Percentiles rank a stretch among this genome's conserved stretches.
These are phyloP conservation scores for Lota lota DNA, from an alignment of 2,113 vertebrate species.

Conservation along the genomic window DNA sequence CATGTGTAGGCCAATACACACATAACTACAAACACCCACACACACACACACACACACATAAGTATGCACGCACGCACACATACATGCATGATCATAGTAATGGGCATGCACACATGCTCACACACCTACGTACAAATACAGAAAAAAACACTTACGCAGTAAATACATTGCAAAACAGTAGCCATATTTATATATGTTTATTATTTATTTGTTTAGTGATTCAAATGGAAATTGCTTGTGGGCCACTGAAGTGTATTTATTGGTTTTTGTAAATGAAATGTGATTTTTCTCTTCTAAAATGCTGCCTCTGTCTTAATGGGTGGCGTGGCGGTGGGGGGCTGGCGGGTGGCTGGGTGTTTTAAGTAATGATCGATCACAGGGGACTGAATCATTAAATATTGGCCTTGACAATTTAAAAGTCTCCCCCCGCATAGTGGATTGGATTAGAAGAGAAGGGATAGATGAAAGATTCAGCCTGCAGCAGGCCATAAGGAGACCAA, in stretches of 20 bases:
- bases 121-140: no score
- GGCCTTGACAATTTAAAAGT: slow-evolving; percentile 64
- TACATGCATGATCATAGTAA: no score
- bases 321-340: slow-evolving; percentile 13
- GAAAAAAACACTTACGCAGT: no score
- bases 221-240: slow-evolving; percentile 56
- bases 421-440: slow-evolving; percentile 41
- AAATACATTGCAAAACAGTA: slow-evolving; percentile 30
- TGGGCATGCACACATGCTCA: no score
- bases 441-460: slow-evolving; percentile 45
- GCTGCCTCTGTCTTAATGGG: slow-evolving; percentile 39
- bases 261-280: slow-evolving; percentile 58
- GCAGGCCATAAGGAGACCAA: slow-evolving; percentile 52
- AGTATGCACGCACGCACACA: no score
- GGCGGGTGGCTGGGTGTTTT: slow-evolving; percentile 32
- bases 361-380: slow-evolving; percentile 65
- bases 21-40: no score
- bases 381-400: slow-evolving; percentile 69
- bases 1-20: no score
- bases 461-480: slow-evolving; percentile 55
- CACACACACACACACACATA: no score
- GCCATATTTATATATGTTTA: slow-evolving; percentile 62
- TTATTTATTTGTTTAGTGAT: slow-evolving; percentile 69
- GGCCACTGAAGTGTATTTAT: slow-evolving; percentile 48
- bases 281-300: slow-evolving; percentile 40